Conservation (phyloP, 2,113 vertebrate species). For the Scartelaos histophorus region DNA sequence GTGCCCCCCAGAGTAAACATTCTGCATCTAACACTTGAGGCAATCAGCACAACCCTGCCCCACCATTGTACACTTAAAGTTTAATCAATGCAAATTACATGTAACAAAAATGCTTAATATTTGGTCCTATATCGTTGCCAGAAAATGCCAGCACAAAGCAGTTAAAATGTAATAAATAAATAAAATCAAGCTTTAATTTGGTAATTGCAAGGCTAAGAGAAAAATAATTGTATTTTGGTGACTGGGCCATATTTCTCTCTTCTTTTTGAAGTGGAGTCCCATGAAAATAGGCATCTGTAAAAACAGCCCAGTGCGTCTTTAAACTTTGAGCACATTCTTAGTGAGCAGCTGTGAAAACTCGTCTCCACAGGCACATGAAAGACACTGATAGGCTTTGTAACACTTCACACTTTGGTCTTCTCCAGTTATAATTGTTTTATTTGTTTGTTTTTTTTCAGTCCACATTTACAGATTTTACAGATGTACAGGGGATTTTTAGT, state of each 20-base stretch:
- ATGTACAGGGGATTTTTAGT: constrained; percentile 19
- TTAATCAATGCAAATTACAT: constrained; percentile 77
- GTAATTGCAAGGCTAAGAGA: constrained; percentile 4
- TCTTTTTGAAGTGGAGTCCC: constrained; percentile 85
- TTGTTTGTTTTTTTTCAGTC: constrained; percentile 22
- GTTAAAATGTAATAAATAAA: constrained; percentile 9
- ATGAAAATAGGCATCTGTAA: constrained; percentile 83
- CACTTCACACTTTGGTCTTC: constrained; percentile 41
- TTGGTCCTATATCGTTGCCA: constrained; percentile 26
- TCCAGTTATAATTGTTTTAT: constrained; percentile 21
- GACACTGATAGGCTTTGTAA: constrained; percentile 61
- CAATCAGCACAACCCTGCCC: constrained; percentile 65
- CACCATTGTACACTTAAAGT: constrained; percentile 66
- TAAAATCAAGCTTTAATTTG: constrained; percentile 13
- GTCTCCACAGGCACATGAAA: constrained; percentile 52
- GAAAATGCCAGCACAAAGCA: constrained; percentile 9
- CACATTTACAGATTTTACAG: background rate
- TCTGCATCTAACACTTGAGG: constrained; percentile 52
- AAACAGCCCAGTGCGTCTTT: constrained; percentile 91
- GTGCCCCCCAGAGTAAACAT: constrained; percentile 66
- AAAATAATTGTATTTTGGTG: constrained; percentile 1
- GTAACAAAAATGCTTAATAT: constrained; percentile 58
- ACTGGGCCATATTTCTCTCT: constrained; percentile 61
- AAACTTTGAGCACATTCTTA: constrained; percentile 86
- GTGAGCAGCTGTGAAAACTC: constrained; percentile 89